phyloP scores from a whole-genome alignment of 2,797 vertebrate species.

The Molossus molossus region DNA sequence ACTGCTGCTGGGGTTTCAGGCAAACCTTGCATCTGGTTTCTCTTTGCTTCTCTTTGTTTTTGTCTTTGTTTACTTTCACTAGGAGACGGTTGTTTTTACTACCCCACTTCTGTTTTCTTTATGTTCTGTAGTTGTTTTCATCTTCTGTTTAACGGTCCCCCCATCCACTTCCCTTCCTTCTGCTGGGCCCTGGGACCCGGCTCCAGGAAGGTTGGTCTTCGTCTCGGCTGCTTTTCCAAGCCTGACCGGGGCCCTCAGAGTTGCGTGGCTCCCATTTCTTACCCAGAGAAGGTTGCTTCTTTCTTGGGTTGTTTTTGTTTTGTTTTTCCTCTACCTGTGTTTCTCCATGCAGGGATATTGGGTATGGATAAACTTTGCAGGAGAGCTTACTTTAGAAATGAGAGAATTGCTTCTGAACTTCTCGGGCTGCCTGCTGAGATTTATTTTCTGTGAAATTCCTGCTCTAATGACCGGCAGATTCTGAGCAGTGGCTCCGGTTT shows the following conservation, averaged over 20 bases:
- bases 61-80: slow-evolving; percentile 87
- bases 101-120: slow-evolving; percentile 81
- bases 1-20: background rate
- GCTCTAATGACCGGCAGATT: slow-evolving; percentile 45
- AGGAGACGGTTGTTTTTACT: slow-evolving; percentile 86
- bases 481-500: background rate
- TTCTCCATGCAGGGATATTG: slow-evolving; percentile 54
- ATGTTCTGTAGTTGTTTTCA: slow-evolving; percentile 83
- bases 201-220: slow-evolving; percentile 81
- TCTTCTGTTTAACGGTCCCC: slow-evolving; percentile 77
- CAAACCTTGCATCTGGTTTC: slow-evolving; percentile 86
- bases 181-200: slow-evolving; percentile 22
- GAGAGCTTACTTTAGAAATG: slow-evolving; percentile 73
- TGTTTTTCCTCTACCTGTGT: slow-evolving; percentile 61
- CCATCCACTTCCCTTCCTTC: slow-evolving; percentile 72
- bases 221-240: slow-evolving; percentile 52
- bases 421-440: background rate
- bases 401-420: slow-evolving; percentile 72
- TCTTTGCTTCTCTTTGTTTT: slow-evolving; percentile 83
- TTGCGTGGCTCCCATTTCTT: slow-evolving; percentile 49
- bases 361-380: slow-evolving; percentile 67
- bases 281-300: slow-evolving; percentile 65
- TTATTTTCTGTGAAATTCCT: slow-evolving; percentile 65
- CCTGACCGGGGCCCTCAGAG: slow-evolving; percentile 48
- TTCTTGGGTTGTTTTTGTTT: background rate